phyloP scores from a whole-genome alignment of 2,797 vertebrate genomes.

The Sebastiscus tertius region DNA sequence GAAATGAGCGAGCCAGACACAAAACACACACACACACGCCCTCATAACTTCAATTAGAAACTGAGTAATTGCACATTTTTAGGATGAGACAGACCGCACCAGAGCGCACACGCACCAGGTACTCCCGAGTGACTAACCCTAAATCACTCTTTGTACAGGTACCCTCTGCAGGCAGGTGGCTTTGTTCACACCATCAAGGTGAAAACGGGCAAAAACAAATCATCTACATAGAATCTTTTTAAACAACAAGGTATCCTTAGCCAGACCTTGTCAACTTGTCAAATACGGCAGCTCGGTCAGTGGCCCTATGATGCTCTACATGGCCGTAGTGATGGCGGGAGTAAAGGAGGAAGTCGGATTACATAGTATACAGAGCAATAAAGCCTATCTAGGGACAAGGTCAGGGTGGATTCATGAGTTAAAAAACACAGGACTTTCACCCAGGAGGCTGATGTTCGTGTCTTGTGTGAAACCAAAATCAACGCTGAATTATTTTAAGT shows the following conservation, averaged over 20 bases:
- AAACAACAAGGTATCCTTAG: not conserved
- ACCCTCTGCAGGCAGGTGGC: not conserved
- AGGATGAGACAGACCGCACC: not conserved
- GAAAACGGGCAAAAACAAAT: not conserved
- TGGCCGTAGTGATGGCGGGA: not conserved
- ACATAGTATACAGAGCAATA: too few species aligned
- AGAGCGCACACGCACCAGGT: not conserved
- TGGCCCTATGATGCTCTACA: not conserved
- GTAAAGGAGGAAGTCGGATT: not conserved
- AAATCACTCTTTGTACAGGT: not conserved
- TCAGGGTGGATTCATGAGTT: too few species aligned
- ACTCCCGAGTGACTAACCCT: not conserved
- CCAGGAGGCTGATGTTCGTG: too few species aligned
- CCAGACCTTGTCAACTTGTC: not conserved
- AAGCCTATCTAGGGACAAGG: too few species aligned
- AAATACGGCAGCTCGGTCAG: not conserved
- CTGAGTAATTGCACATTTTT: not conserved
- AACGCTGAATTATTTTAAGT: too few species aligned
- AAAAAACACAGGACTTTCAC: too few species aligned
- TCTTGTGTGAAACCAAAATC: too few species aligned
- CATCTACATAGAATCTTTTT: not conserved
- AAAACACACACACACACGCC: not conserved
- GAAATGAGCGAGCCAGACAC: not conserved
- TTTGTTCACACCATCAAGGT: not conserved
- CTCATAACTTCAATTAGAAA: conserved; percentile 23